Evolutionary conservation across 2,797 vertebrate species (phyloP).

Genomic region (Loris lydekkerianus): DNA sequence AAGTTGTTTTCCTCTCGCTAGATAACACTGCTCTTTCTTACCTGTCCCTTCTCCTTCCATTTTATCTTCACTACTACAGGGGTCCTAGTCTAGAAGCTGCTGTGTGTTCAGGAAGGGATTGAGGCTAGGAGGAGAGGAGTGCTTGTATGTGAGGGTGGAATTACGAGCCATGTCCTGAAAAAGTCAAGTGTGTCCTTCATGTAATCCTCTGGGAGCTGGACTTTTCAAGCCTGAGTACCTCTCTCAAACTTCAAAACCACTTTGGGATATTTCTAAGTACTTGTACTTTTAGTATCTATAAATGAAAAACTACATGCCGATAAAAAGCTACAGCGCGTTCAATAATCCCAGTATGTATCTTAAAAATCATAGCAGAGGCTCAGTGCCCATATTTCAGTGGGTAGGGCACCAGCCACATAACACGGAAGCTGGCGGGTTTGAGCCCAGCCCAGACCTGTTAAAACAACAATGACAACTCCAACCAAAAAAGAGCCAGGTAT

Average conservation of each 20-base stretch:
- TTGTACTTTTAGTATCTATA: background rate
- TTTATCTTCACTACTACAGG: background rate
- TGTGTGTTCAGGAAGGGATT: background rate
- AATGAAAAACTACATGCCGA: slow-evolving; percentile 13
- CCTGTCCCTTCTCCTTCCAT: background rate
- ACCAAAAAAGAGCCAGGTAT: too few species aligned
- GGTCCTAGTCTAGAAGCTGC: background rate
- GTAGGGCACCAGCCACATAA: too few species aligned
- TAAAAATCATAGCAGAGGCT: background rate
- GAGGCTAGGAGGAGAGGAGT: background rate
- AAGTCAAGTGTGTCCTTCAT: background rate
- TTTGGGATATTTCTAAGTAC: slow-evolving; percentile 45
- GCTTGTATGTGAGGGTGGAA: background rate
- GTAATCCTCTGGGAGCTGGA: background rate
- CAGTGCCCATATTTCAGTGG: too few species aligned
- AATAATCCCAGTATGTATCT: background rate
- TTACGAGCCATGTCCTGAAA: background rate
- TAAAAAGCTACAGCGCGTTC: slow-evolving; percentile 6
- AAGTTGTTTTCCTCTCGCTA: background rate
- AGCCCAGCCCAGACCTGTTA: too few species aligned
- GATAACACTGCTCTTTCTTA: background rate
- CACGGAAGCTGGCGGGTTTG: too few species aligned
- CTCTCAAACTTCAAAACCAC: slow-evolving; percentile 36
- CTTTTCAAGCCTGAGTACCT: slow-evolving; percentile 17
- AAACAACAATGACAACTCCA: too few species aligned